Conservation (phyloP, 2,113 vertebrate genomes). For the Laticauda laticaudata region DNA sequence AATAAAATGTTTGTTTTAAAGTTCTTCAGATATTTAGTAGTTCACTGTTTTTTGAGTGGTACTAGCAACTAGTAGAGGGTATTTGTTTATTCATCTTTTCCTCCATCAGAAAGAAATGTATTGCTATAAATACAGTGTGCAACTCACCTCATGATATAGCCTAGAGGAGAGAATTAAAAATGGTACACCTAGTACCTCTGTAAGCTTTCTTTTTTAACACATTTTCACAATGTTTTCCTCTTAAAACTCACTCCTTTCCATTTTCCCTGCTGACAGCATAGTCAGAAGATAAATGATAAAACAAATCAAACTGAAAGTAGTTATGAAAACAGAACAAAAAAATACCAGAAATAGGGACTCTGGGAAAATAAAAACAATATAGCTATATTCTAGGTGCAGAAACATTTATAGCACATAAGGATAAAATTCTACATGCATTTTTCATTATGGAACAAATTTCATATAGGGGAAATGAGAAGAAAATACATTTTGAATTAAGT, state of each 20-base stretch:
- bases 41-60: conserved; percentile 42
- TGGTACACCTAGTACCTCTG: conserved; percentile 33
- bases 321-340: conserved; percentile 19
- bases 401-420: conserved; percentile 5
- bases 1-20: conserved; percentile 40
- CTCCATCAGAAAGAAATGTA: conserved; percentile 40
- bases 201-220: conserved; percentile 21
- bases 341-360: neutral
- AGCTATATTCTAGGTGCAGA: conserved; percentile 3
- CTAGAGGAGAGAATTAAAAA: conserved; percentile 40
- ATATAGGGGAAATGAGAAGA: neutral
- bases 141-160: conserved; percentile 34
- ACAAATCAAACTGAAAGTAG: conserved; percentile 30
- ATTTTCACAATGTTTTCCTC: conserved; percentile 12
- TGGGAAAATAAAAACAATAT: conserved; percentile 11
- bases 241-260: conserved; percentile 33
- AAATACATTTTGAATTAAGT: neutral
- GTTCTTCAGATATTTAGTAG: conserved; percentile 50
- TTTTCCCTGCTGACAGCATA: conserved; percentile 20
- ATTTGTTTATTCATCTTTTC: conserved; percentile 27
- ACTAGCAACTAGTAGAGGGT: neutral
- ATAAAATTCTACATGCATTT: neutral
- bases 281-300: conserved; percentile 26
- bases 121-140: conserved; percentile 31
- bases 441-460: neutral